These are phyloP conservation scores for Bombus confusus DNA, from an alignment of 1,140 invertebrate genomes.

Conservation along the genomic window DNA sequence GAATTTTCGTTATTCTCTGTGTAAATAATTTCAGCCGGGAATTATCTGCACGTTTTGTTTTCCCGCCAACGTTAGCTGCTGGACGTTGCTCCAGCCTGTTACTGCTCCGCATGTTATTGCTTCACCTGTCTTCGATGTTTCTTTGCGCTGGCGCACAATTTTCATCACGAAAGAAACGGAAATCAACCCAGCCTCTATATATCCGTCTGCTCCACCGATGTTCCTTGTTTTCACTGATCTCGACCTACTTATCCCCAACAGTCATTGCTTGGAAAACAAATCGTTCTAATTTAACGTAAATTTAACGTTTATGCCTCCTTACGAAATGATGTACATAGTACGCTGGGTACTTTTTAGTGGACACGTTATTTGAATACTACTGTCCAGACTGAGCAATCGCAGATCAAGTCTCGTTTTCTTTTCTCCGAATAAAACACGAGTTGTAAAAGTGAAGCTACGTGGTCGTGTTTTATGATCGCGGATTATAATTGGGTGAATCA, in stretches of 20 bases:
- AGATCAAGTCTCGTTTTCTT: background rate
- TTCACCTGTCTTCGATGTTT: slow-evolving; percentile 26
- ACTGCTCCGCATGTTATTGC: background rate
- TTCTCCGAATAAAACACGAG: background rate
- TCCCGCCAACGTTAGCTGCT: background rate
- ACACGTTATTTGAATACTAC: background rate
- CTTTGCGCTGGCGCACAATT: background rate
- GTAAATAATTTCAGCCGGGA: background rate
- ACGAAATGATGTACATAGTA: background rate
- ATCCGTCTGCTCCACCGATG: background rate
- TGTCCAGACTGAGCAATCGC: background rate
- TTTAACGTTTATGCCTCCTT: background rate
- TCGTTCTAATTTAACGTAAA: background rate
- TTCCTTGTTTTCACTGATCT: background rate
- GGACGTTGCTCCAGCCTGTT: background rate
- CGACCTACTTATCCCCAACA: slow-evolving; percentile 3
- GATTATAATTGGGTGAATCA: background rate
- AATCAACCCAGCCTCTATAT: background rate
- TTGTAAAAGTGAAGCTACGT: background rate
- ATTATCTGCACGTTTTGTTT: slow-evolving; percentile 3
- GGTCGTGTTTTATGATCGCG: background rate
- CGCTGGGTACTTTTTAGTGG: background rate
- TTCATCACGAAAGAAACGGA: background rate
- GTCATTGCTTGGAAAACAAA: slow-evolving; percentile 5
- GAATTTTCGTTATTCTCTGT: slow-evolving; percentile 3